These are phyloP conservation scores for Drosophila watanabei DNA, from an alignment of 1,140 invertebrate species.

Conservation along the genomic window DNA sequence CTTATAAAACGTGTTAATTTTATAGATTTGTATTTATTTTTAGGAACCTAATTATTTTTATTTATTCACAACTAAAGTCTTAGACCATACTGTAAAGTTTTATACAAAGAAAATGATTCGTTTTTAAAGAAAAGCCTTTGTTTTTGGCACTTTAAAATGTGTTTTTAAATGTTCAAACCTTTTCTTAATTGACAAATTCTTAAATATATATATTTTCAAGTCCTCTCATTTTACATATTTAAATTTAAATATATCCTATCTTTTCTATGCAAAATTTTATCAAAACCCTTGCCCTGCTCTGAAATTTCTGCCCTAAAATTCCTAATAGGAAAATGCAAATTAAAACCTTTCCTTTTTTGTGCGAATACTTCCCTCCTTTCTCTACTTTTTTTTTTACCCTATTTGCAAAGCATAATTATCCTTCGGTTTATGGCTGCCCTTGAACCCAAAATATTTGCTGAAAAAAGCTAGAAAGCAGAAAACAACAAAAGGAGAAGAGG, in stretches of 20 bases:
- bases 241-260: background rate
- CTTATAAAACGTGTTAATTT: no score
- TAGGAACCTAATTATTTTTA: no score
- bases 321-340: conserved; percentile 31
- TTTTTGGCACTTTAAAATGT: background rate
- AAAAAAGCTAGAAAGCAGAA: conserved; percentile 2
- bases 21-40: no score
- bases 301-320: conserved; percentile 7
- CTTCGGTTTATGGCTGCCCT: conserved; percentile 9
- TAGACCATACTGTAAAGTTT: no score
- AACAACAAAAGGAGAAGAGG: background rate
- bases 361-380: conserved; percentile 9
- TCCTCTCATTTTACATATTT: background rate
- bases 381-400: background rate
- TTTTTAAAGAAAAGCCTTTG: no score
- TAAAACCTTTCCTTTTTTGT: conserved; percentile 1
- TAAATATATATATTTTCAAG: background rate
- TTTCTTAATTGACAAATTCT: background rate
- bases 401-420: conserved; percentile 37
- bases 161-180: background rate
- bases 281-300: no score
- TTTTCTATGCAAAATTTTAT: no score
- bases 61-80: no score
- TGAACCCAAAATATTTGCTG: conserved; percentile 31
- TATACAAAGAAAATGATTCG: no score